Conservation (phyloP, 1,140 invertebrate species). For the Ceratina japonica region DNA sequence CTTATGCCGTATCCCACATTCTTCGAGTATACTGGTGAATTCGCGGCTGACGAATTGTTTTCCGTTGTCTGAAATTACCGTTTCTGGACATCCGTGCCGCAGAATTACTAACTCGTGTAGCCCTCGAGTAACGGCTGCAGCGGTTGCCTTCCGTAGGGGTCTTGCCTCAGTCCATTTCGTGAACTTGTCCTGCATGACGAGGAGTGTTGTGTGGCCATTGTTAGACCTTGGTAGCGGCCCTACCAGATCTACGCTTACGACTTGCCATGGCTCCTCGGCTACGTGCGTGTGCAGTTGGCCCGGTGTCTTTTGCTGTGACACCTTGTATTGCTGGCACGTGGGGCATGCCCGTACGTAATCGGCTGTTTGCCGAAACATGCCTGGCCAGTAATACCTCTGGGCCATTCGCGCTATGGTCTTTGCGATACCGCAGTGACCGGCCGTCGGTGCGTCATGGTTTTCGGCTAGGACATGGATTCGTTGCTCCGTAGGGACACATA, state of each 20-base stretch:
- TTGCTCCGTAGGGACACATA: background rate
- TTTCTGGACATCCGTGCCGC: background rate
- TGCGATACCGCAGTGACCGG: background rate
- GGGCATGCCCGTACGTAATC: background rate
- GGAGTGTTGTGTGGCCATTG: background rate
- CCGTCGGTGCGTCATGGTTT: background rate
- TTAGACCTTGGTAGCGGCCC: background rate
- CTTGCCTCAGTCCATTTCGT: background rate
- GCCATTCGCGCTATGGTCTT: background rate
- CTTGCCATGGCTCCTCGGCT: background rate
- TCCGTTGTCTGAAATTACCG: background rate
- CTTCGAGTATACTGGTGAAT: background rate
- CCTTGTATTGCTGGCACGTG: background rate
- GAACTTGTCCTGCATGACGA: conserved; percentile 1
- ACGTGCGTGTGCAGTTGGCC: background rate
- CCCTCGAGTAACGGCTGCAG: background rate
- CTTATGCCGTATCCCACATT: background rate
- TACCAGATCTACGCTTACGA: background rate
- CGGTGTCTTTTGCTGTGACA: background rate
- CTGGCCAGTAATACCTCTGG: background rate
- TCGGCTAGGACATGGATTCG: fast-evolving
- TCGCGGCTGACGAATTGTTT: background rate
- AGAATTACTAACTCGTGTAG: background rate
- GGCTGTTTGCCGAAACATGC: background rate
- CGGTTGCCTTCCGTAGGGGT: background rate